Evolutionary conservation across 1,140 invertebrate species (phyloP).

Genomic region (Ceratoteleas bidentatus): DNA sequence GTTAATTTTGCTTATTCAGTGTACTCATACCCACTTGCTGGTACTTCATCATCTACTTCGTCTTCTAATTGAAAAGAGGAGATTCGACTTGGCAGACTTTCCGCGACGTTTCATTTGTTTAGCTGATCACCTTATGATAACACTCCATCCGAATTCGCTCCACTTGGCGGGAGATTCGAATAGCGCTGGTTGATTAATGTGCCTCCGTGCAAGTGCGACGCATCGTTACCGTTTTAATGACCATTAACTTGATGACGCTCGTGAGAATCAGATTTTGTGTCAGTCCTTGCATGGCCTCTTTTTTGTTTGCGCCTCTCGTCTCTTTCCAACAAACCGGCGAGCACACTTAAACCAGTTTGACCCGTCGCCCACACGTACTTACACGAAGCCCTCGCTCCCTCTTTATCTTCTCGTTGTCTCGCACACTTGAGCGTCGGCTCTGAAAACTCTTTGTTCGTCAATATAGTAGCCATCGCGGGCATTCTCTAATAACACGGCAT

Average conservation of each 20-base stretch:
- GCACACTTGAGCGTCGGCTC: slow-evolving; percentile 40
- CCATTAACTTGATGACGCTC: slow-evolving; percentile 47
- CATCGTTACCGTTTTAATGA: slow-evolving; percentile 62
- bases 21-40: no score
- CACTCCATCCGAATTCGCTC: no score
- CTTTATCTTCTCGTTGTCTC: slow-evolving; percentile 52
- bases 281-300: slow-evolving; percentile 25
- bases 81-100: no score
- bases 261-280: slow-evolving; percentile 61
- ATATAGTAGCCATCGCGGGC: slow-evolving; percentile 56
- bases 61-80: no score
- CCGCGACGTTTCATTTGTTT: no score
- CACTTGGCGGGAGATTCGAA: slow-evolving; percentile 21
- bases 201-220: slow-evolving; percentile 36
- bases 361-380: slow-evolving; percentile 70
- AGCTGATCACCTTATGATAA: no score
- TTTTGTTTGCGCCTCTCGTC: slow-evolving; percentile 38
- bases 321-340: slow-evolving; percentile 59
- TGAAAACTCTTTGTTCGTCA: slow-evolving; percentile 64
- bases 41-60: no score
- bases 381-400: slow-evolving; percentile 52
- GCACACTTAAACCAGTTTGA: slow-evolving; percentile 71
- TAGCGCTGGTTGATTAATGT: slow-evolving; percentile 41
- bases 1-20: no score
- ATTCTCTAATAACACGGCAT: slow-evolving; percentile 44